Evolutionary conservation across 2,113 vertebrate species (phyloP).

Genomic region (Blennius ocellaris): DNA sequence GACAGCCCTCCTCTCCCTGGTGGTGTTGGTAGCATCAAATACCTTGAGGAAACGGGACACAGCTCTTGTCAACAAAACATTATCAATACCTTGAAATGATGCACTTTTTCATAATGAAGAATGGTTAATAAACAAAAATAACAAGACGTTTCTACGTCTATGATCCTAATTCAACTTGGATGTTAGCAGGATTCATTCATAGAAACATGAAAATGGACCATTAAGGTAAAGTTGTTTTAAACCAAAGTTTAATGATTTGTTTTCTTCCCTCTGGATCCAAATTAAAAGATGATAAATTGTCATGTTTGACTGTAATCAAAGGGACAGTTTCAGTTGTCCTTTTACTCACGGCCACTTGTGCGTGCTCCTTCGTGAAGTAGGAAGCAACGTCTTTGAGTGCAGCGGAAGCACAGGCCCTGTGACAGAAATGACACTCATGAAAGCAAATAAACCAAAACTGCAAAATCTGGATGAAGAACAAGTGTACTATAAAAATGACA

Average conservation of each 20-base stretch:
- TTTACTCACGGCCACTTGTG: conserved; percentile 90
- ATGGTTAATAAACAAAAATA: not conserved
- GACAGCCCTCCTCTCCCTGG: conserved; percentile 84
- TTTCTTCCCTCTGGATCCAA: not conserved
- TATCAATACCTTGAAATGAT: not conserved
- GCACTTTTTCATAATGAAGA: not conserved
- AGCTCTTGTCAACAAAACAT: not conserved
- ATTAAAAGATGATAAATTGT: not conserved
- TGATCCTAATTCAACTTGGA: not conserved
- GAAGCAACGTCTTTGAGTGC: conserved; percentile 87
- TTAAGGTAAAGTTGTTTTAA: not conserved
- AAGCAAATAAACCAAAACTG: conserved; percentile 5
- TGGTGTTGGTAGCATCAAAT: conserved; percentile 93
- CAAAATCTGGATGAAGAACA: not conserved
- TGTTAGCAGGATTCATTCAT: too few relatives aligned
- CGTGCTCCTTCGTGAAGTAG: conserved; percentile 86
- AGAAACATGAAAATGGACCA: too few relatives aligned
- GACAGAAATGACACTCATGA: conserved; percentile 30
- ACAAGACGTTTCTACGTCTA: not conserved
- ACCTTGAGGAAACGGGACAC: conserved; percentile 78
- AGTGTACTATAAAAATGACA: not conserved
- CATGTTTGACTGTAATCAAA: conserved; percentile 1
- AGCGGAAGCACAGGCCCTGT: conserved; percentile 88
- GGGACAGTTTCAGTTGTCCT: conserved; percentile 41
- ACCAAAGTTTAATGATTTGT: not conserved